Base-by-base conservation (phyloP, 2,888 invertebrate genomes). In the Lathronympha strigana region DNA sequence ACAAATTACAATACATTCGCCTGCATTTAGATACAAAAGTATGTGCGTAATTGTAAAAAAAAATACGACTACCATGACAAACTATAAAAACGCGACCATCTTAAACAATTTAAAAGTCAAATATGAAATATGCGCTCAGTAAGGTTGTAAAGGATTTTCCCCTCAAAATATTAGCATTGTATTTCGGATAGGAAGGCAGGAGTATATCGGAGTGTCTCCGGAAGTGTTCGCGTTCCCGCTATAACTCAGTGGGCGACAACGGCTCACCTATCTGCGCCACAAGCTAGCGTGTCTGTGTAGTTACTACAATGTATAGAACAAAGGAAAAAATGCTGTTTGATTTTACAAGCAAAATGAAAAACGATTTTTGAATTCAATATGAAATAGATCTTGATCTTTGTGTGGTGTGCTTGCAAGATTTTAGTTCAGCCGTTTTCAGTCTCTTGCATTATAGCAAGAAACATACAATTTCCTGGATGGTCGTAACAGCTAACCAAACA, bases 191-290 rank as follows among this genome's bases (percentile, higher is more conserved):
- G 72, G 69, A 67, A 69, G 67, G 69, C 69, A 71, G 73, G 73
- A 67, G 68, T 72, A 70, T 79, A 75, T 73, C 75, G 74, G 72
- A 73, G 74, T 76, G 77, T 76, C 76, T 69, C 68, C 82, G 83
- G 83, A 83, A 81, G 81, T 78, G 76, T 76, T 74, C 76, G 79
- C 76, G 82, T 81, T 79, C 76, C 81, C 79, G 79, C 82, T 74
- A 84, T 85, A 84, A 86, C 78, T 86, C 82, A 84, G 75, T 72
- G 77, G 75, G 74, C 73, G 71, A 80, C 80, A 81, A 78, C 81
- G 69, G 68, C 68, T 69, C 66, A 72, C 71, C 75, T 75, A 74
- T 77, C 66, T 66, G 38, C 66, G n/a, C 38, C 64, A 31, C 61
- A 63, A 70, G 62, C 68, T 68, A 33, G 50, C 53, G 33, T 50